These are phyloP conservation scores for Hestina assimilis DNA, from an alignment of 1,140 invertebrate genomes.

Conservation along the genomic window DNA sequence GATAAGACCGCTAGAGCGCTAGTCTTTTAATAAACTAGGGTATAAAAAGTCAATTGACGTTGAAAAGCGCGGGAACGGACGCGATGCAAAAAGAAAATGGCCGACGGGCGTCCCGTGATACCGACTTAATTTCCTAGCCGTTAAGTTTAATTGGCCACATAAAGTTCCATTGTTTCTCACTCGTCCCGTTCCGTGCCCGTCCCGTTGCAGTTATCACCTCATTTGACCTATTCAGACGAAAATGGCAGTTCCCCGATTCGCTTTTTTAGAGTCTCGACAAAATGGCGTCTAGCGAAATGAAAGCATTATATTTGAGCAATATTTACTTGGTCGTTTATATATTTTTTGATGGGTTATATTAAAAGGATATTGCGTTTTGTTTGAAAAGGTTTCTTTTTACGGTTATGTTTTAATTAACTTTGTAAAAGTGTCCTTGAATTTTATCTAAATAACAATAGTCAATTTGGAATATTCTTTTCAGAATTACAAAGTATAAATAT, in stretches of 20 bases:
- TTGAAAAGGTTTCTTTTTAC: not conserved
- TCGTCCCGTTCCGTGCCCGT: conserved; percentile 38
- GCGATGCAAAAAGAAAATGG: conserved; percentile 51
- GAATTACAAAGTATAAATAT: too few species aligned
- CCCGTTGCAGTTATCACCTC: conserved; percentile 47
- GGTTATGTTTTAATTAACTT: not conserved
- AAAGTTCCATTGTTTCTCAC: conserved; percentile 59
- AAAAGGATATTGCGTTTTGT: not conserved
- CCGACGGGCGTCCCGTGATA: conserved; percentile 42
- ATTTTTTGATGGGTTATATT: conserved; percentile 10
- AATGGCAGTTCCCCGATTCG: conserved; percentile 31
- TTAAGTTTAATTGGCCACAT: conserved; percentile 59
- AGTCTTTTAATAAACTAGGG: conserved; percentile 37
- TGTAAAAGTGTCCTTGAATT: too few species aligned
- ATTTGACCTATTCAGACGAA: conserved; percentile 41
- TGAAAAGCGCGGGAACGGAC: conserved; percentile 46
- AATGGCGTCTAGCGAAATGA: conserved; percentile 14
- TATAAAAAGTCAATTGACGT: conserved; percentile 53
- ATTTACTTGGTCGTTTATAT: conserved; percentile 2
- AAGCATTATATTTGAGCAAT: conserved; percentile 9
- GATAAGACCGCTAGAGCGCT: conserved; percentile 13
- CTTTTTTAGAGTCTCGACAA: conserved; percentile 26
- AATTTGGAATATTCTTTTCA: too few species aligned
- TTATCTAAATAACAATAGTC: too few species aligned
- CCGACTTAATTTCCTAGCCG: conserved; percentile 59